Evolutionary conservation across 1,140 invertebrate genomes (phyloP).

Genomic region (Pseudoatta argentina): DNA sequence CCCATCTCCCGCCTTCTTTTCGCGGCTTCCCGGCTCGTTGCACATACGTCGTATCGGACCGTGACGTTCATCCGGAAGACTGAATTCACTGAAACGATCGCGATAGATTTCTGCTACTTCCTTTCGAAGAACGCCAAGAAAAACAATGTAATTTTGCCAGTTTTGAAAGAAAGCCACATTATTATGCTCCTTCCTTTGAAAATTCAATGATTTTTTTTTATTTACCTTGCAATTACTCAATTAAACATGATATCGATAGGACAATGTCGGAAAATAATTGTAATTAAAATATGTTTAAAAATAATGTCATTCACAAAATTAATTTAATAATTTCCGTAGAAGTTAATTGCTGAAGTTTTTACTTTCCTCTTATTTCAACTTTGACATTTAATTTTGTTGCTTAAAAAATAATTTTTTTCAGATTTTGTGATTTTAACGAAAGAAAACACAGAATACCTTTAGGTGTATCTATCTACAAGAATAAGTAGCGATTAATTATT

Average conservation of each 20-base stretch:
- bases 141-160: neutral
- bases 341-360: neutral
- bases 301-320: neutral
- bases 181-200: neutral
- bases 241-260: neutral
- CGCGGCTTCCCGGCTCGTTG: constrained; percentile 25
- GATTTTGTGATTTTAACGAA: neutral
- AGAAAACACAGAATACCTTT: neutral
- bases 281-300: neutral
- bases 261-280: neutral
- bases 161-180: neutral
- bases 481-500: constrained; percentile 18
- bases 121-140: neutral
- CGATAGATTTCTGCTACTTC: constrained; percentile 18
- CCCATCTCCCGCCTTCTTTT: constrained; percentile 7
- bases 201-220: neutral
- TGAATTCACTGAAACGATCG: constrained; percentile 10
- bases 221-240: neutral
- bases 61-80: constrained; percentile 25
- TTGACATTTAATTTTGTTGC: neutral
- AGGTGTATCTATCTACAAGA: neutral
- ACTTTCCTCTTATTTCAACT: constrained; percentile 1
- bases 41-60: constrained; percentile 24
- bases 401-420: neutral
- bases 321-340: neutral